These are phyloP conservation scores for Neotoxoptera formosana DNA, from an alignment of 1,140 invertebrate genomes.

Conservation along the genomic window DNA sequence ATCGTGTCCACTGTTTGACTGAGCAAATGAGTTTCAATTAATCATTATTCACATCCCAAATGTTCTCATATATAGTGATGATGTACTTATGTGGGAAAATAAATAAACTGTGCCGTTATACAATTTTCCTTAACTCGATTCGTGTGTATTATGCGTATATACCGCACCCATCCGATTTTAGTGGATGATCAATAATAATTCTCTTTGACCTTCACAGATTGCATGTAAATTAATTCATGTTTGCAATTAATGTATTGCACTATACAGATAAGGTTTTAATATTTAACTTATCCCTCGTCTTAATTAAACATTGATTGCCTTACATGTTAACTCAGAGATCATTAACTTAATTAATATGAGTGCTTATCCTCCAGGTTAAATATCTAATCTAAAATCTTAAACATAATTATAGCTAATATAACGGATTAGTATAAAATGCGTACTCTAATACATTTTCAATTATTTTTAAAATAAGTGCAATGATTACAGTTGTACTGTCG, in stretches of 20 bases:
- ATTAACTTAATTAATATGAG: conserved; percentile 6
- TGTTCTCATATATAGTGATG: background rate
- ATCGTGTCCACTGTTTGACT: background rate
- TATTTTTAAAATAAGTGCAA: background rate
- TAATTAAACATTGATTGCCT: conserved; percentile 20
- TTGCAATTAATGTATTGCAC: background rate
- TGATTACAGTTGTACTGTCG: background rate
- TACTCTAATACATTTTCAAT: background rate
- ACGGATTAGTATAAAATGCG: background rate
- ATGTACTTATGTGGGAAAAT: background rate
- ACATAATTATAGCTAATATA: background rate
- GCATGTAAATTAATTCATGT: background rate
- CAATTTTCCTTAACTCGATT: background rate
- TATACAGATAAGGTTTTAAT: background rate
- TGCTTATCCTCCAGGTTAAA: background rate
- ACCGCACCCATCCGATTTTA: background rate
- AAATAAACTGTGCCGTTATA: background rate
- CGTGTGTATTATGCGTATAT: background rate
- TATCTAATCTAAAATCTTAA: background rate
- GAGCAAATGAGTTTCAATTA: background rate
- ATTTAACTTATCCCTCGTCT: background rate
- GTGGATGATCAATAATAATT: background rate
- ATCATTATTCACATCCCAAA: background rate
- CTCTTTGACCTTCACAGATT: background rate
- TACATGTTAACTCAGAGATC: background rate